These are phyloP conservation scores for Heliopora coerulea DNA, from an alignment of 92 coral and sea anemone genomes.

Conservation along the genomic window DNA sequence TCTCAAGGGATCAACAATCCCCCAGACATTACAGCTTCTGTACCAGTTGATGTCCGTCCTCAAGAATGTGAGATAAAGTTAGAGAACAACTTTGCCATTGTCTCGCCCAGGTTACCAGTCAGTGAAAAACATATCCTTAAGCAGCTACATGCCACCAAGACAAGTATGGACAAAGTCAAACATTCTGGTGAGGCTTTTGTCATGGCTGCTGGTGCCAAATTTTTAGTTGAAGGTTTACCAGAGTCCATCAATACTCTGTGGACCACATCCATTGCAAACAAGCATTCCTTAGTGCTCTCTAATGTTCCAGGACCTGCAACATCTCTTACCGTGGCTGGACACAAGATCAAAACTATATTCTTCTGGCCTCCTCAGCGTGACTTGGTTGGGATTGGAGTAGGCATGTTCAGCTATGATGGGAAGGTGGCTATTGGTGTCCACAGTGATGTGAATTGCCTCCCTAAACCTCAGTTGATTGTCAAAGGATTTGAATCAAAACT, in stretches of 20 bases:
- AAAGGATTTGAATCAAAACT: slow-evolving; percentile 60
- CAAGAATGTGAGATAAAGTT: slow-evolving; percentile 45
- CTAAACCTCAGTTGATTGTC: slow-evolving; percentile 64
- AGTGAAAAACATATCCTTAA: slow-evolving; percentile 58
- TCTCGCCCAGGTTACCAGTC: slow-evolving; percentile 62
- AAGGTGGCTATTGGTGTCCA: slow-evolving; percentile 72
- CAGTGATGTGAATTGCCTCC: slow-evolving; percentile 64
- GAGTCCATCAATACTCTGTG: slow-evolving; percentile 56
- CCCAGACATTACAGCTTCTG: slow-evolving; percentile 62
- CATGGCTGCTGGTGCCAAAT: slow-evolving; percentile 51
- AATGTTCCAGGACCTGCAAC: slow-evolving; percentile 88
- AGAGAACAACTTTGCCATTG: slow-evolving; percentile 74
- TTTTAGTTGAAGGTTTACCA: slow-evolving; percentile 61
- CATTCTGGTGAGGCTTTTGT: slow-evolving; percentile 80
- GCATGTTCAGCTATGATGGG: slow-evolving; percentile 77
- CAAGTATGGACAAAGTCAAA: slow-evolving; percentile 69
- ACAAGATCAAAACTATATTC: slow-evolving; percentile 50
- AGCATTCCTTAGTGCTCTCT: slow-evolving; percentile 75
- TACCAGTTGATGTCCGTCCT: slow-evolving; percentile 82
- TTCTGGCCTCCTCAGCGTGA: slow-evolving; percentile 90
- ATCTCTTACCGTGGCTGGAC: slow-evolving; percentile 56
- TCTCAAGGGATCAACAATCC: slow-evolving; percentile 68
- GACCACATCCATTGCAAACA: slow-evolving; percentile 47
- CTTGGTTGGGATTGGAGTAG: slow-evolving; percentile 75
- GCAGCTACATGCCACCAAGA: slow-evolving; percentile 67